These are phyloP conservation scores for Pseudomyrmex concolor DNA, from an alignment of 1,140 invertebrate species.

Conservation along the genomic window DNA sequence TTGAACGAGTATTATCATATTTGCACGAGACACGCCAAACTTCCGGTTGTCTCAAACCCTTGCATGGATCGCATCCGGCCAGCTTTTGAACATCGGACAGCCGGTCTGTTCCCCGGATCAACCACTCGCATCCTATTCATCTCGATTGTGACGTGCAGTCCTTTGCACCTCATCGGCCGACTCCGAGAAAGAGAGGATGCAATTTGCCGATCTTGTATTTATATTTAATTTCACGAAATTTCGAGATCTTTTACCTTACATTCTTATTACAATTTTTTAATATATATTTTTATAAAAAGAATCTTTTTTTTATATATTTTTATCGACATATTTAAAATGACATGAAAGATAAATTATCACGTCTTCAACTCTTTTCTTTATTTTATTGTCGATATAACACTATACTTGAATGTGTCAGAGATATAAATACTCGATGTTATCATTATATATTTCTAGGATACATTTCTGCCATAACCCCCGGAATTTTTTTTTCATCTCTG, in stretches of 20 bases:
- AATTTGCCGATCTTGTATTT: background rate
- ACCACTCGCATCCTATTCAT: constrained; percentile 61
- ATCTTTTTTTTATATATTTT: background rate
- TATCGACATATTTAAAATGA: background rate
- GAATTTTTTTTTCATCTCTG: constrained; percentile 12
- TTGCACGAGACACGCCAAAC: constrained; percentile 35
- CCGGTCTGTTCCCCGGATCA: constrained; percentile 58
- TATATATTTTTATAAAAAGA: background rate
- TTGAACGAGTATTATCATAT: constrained; percentile 34
- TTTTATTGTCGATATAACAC: background rate
- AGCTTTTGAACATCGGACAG: constrained; percentile 47
- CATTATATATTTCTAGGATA: background rate
- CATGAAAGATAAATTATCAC: background rate
- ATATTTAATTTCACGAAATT: background rate
- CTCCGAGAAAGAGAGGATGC: background rate
- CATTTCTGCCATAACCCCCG: background rate
- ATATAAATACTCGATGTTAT: too few relatives aligned
- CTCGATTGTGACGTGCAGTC: constrained; percentile 48
- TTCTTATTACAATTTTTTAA: too few relatives aligned
- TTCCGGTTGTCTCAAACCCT: constrained; percentile 65
- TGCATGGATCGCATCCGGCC: constrained; percentile 67
- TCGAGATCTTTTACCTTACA: background rate
- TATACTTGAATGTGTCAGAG: background rate
- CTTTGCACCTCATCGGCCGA: constrained; percentile 1
- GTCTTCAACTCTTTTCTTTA: background rate